Conservation (phyloP, 2,888 invertebrate genomes). For the Synanthedon vespiformis region DNA sequence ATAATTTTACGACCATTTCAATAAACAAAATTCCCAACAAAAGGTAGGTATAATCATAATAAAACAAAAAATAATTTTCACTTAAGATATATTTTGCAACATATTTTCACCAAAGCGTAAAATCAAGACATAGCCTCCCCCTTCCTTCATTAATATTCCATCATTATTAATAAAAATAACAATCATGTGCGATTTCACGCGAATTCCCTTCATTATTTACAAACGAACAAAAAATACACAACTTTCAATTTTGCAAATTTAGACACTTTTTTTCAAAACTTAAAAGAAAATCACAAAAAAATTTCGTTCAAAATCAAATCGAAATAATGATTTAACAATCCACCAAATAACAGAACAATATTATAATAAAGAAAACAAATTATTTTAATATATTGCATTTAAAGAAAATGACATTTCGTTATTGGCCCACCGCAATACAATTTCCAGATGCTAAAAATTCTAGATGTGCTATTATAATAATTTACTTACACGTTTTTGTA, state of each 20-base stretch:
- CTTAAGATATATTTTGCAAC: slow-evolving; percentile 53
- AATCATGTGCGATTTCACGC: too few relatives aligned
- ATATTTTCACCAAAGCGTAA: slow-evolving; percentile 54
- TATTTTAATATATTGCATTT: too few relatives aligned
- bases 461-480: too few relatives aligned
- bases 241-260: slow-evolving; percentile 1
- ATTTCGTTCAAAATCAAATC: slow-evolving; percentile 4
- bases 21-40: not conserved
- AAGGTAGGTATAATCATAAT: not conserved
- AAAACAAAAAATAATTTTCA: slow-evolving; percentile 18
- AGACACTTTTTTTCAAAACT: too few relatives aligned
- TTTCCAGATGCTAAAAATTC: too few relatives aligned
- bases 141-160: slow-evolving; percentile 11
- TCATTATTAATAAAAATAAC: not conserved
- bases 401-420: too few relatives aligned
- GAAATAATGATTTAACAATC: slow-evolving; percentile 1
- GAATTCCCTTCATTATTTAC: not conserved
- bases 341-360: too few relatives aligned
- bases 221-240: slow-evolving; percentile 12
- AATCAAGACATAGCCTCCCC: slow-evolving; percentile 35
- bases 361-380: too few relatives aligned
- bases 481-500: too few relatives aligned
- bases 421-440: too few relatives aligned
- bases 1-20: too few relatives aligned
- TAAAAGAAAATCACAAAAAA: not conserved